A percentile compares a stretch with the other conserved stretches of the same genome.
These are phyloP conservation scores for Chorisops tibialis DNA, from an alignment of 2,888 invertebrate species.

Conservation along the genomic window DNA sequence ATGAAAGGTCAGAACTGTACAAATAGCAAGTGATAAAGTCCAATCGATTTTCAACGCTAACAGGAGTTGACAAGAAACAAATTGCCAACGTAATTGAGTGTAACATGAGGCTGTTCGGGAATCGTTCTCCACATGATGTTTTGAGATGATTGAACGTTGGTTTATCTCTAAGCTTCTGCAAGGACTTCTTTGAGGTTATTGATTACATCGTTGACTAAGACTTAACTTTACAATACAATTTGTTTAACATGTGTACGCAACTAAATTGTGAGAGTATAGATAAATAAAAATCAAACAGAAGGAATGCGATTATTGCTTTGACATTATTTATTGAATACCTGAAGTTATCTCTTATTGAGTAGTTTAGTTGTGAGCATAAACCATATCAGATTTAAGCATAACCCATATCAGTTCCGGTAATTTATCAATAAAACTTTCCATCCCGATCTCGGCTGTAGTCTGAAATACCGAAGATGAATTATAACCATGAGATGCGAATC, in stretches of 20 bases:
- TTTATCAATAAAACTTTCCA: too few species aligned
- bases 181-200: constrained; percentile 10
- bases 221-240: constrained; percentile 15
- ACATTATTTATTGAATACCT: too few species aligned
- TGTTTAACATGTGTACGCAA: neutral
- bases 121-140: neutral
- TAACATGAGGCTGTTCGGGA: constrained; percentile 15
- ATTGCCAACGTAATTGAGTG: constrained; percentile 25
- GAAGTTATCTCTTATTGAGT: too few species aligned
- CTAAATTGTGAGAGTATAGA: neutral
- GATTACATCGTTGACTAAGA: constrained; percentile 6
- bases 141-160: constrained; percentile 3
- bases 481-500: too few species aligned
- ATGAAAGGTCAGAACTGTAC: constrained; percentile 6
- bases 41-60: constrained; percentile 26
- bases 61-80: constrained; percentile 26
- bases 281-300: too few species aligned
- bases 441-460: too few species aligned
- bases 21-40: constrained; percentile 3
- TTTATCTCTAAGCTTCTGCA: neutral
- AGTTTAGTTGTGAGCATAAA: too few species aligned
- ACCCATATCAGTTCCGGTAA: too few species aligned
- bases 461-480: too few species aligned
- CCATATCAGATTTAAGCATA: too few species aligned
- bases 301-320: too few species aligned